Conservation (phyloP, 2,113 vertebrate genomes). For the Acinonyx jubatus region DNA sequence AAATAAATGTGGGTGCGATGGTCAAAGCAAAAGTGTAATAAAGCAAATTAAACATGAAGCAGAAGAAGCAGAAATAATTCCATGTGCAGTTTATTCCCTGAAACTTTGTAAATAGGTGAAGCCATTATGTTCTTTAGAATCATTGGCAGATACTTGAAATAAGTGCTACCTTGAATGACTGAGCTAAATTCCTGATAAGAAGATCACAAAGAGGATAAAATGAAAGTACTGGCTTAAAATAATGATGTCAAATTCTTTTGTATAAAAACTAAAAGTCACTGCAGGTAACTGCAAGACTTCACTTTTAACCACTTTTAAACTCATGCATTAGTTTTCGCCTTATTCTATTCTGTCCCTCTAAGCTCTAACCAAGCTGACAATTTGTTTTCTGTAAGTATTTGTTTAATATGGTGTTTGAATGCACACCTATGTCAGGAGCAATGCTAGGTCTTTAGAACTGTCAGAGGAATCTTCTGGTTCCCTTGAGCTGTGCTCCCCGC, state of each 20-base stretch:
- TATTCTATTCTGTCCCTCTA: background rate
- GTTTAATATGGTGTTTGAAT: background rate
- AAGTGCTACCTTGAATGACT: background rate
- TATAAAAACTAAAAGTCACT: background rate
- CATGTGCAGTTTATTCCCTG: background rate
- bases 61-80: background rate
- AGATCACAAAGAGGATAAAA: background rate
- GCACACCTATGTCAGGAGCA: background rate
- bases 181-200: background rate
- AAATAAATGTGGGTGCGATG: background rate
- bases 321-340: background rate
- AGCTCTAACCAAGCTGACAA: background rate
- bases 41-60: conserved; percentile 30
- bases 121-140: background rate
- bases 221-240: background rate
- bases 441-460: background rate
- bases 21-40: conserved; percentile 36
- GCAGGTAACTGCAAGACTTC: background rate
- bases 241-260: background rate
- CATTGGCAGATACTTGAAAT: background rate
- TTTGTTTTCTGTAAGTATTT: background rate
- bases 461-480: background rate
- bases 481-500: background rate
- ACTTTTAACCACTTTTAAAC: background rate
- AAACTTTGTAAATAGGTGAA: background rate